Percentiles rank a stretch among this genome's conserved stretches.
These are phyloP conservation scores for Protobothrops mucrosquamatus DNA, from an alignment of 2,113 vertebrate genomes.

Conservation along the genomic window DNA sequence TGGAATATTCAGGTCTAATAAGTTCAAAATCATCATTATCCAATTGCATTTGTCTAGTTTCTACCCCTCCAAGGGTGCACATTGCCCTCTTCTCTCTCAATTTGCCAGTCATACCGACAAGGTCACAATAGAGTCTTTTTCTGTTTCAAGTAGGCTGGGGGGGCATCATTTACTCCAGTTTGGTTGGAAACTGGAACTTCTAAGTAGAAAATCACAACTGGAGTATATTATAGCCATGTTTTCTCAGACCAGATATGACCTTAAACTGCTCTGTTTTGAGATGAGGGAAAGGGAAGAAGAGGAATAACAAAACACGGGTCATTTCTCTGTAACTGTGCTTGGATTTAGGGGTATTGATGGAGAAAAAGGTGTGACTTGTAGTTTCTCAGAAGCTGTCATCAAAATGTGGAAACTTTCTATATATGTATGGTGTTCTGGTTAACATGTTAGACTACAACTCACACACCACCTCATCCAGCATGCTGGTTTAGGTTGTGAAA, in stretches of 20 bases:
- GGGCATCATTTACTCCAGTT: background rate
- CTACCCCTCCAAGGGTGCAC: background rate
- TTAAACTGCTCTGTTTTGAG: background rate
- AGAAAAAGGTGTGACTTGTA: background rate
- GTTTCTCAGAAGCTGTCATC: background rate
- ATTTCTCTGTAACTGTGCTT: background rate
- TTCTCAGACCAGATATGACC: background rate
- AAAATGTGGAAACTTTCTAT: background rate
- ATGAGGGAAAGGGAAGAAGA: rapidly evolving
- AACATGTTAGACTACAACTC: background rate
- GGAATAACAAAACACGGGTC: too few relatives aligned
- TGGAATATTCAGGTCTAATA: background rate
- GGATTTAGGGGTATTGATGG: background rate
- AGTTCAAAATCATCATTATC: background rate
- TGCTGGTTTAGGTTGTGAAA: background rate
- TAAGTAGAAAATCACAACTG: background rate
- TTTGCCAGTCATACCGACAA: background rate
- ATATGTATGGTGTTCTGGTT: background rate
- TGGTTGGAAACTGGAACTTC: too few relatives aligned
- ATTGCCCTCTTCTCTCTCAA: background rate
- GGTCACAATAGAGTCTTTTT: background rate
- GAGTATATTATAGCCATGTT: background rate
- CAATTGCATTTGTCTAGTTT: background rate
- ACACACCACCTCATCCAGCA: background rate
- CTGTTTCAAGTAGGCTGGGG: background rate